Conservation (phyloP, 2,113 vertebrate species). For the Promerops cafer region DNA sequence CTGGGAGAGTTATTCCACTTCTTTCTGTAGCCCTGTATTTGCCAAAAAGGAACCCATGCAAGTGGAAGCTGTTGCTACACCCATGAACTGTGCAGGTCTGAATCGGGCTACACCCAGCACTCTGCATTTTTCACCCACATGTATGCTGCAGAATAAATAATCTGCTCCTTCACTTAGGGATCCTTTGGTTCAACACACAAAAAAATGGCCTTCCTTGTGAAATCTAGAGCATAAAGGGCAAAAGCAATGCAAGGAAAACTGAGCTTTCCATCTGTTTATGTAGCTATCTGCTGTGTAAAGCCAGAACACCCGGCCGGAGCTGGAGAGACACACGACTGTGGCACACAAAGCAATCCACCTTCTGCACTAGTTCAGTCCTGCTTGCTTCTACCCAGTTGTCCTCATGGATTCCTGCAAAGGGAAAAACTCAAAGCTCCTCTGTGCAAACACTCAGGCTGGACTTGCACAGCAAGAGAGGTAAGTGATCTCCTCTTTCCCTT, state of each 20-base stretch:
- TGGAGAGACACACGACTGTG: neutral
- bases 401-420: slow-evolving; percentile 31
- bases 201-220: neutral
- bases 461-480: neutral
- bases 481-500: neutral
- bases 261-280: neutral
- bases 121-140: neutral
- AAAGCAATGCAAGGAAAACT: neutral
- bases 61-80: neutral
- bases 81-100: neutral
- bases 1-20: neutral
- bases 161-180: neutral
- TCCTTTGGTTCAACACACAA: neutral
- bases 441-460: neutral
- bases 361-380: slow-evolving; percentile 31
- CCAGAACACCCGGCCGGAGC: neutral
- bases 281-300: neutral
- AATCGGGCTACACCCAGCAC: neutral
- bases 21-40: neutral
- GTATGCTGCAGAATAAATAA: neutral
- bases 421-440: neutral
- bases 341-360: slow-evolving; percentile 21
- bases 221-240: neutral
- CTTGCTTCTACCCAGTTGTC: neutral
- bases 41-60: neutral